These are phyloP conservation scores for Danio rerio DNA, from an alignment of 2,113 vertebrate genomes.

Conservation along the genomic window GRCz12tu NC_133193.1:36013501-36014000, in stretches of 20 bases:
- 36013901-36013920: slow-evolving; percentile 64
- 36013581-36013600: slow-evolving; percentile 61
- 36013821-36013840: slow-evolving; percentile 57
- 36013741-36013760: slow-evolving; percentile 55
- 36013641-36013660: too few relatives aligned
- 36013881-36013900: slow-evolving; percentile 62
- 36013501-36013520: slow-evolving; percentile 57
- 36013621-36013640: too few relatives aligned
- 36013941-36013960: slow-evolving; percentile 61
- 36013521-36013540: slow-evolving; percentile 59
- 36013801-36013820: slow-evolving; percentile 59
- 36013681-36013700: slow-evolving; percentile 46
- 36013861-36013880: slow-evolving; percentile 58
- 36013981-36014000: slow-evolving; percentile 59
- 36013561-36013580: slow-evolving; percentile 61
- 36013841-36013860: slow-evolving; percentile 49
- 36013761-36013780: slow-evolving; percentile 57
- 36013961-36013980: slow-evolving; percentile 61
- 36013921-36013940: slow-evolving; percentile 61
- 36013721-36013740: slow-evolving; percentile 61
- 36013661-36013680: too few relatives aligned
- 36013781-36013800: slow-evolving; percentile 57
- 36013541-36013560: slow-evolving; percentile 62
- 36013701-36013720: slow-evolving; percentile 55
- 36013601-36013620: background rate